Conservation (phyloP, 2,888 invertebrate species). For the Pecten maximus region DNA sequence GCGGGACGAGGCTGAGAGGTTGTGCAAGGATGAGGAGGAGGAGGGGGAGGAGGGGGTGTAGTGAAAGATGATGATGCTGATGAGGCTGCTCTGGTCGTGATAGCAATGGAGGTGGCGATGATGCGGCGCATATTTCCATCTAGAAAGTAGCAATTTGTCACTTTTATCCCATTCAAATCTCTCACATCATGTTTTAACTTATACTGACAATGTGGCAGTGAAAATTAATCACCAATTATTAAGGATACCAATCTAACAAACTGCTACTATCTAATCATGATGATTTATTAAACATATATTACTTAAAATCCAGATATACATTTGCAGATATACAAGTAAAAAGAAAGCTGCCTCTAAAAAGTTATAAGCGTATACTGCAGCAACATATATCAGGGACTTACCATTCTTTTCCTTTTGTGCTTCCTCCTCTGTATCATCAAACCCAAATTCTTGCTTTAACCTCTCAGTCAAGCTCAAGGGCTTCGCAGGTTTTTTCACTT, state of each 20-base stretch:
- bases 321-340: not conserved
- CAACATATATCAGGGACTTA: not conserved
- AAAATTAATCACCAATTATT: not conserved
- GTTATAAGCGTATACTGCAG: not conserved
- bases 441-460: constrained; percentile 91
- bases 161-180: constrained; percentile 33
- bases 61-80: constrained; percentile 48
- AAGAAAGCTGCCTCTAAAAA: not conserved
- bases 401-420: constrained; percentile 52
- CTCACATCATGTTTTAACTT: not conserved
- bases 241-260: not conserved
- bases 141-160: constrained; percentile 49
- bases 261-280: not conserved
- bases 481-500: constrained; percentile 87
- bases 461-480: constrained; percentile 92
- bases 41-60: constrained; percentile 53
- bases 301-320: not conserved
- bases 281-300: not conserved
- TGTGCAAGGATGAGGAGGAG: constrained; percentile 39
- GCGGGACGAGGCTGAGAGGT: constrained; percentile 1
- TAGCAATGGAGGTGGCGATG: constrained; percentile 54
- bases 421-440: constrained; percentile 84
- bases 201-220: too few relatives aligned
- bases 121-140: constrained; percentile 47
- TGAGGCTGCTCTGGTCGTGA: constrained; percentile 41